Evolutionary conservation across 2,888 invertebrate genomes (phyloP), one percentile per base, ranked within the genome.

Genomic region (Chelonus formosanus): DNA sequence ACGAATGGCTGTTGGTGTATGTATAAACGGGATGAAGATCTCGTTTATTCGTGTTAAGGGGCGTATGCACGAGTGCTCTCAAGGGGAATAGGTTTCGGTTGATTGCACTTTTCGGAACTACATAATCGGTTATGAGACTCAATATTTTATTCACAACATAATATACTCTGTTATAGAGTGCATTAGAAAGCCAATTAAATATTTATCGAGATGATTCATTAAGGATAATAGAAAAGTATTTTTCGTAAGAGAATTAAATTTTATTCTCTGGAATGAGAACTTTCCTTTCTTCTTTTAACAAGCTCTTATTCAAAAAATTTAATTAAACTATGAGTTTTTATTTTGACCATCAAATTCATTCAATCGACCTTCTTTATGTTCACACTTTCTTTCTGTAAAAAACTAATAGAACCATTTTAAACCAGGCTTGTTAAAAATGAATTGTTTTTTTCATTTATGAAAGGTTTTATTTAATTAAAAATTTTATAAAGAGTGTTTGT

Each of bases 91-190:
- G 34, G 52, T 8, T 32, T 52, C 52, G 52, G 52, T 34, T 52
- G 57, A 57, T 57, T 57, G 57, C 57, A 57, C 57, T 57, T 57
- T 57, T 57, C 57, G 57, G 20, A 45, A 57, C 57, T 57, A 57
- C 57, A 57, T 57, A 57, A 57, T 57, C 57, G 57, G 20, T 44
- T 45, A 57, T 57, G 45, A 57, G 44, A 43, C 44, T 57, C 52
- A 32, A 43, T 43, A 31, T 57, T 20, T 45, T 57, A 57, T 40
- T 57, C 32, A 57, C 44, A 8, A 31, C 31, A 43, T 57, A 57
- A 5, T 57, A 36, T 8, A 32, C 6, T 32, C 34, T 32, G 8
- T 52, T 52, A 32, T 32, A 3, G 52, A 31, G 10, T 34, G 5
- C 31, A 32, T 3, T 10, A 20, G n/a, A 10, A 20, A 36, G 5